Percentiles rank a stretch among this genome's conserved stretches.
These are phyloP conservation scores for Drosophila nebulosa DNA, from an alignment of 1,140 invertebrate species.

Conservation along the genomic window DNA sequence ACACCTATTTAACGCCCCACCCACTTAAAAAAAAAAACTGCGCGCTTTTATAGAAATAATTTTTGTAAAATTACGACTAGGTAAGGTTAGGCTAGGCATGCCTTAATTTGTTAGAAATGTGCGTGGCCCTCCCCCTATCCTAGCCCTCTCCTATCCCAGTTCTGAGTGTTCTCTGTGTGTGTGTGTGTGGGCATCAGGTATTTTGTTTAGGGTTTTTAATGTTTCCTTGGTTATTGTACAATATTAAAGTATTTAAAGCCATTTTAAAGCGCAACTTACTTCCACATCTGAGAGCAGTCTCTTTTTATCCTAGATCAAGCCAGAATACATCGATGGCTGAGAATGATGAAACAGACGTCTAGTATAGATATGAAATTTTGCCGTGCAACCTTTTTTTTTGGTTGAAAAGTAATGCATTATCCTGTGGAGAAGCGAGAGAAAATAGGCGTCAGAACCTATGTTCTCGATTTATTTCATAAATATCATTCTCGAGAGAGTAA, in stretches of 20 bases:
- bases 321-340: too few relatives aligned
- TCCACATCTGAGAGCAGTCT: too few relatives aligned
- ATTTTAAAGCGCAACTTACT: neutral
- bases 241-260: neutral
- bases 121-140: neutral
- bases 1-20: neutral
- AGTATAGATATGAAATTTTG: too few relatives aligned
- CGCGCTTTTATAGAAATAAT: slow-evolving; percentile 11
- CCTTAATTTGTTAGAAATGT: slow-evolving; percentile 26
- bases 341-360: too few relatives aligned
- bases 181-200: neutral
- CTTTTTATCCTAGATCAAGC: too few relatives aligned
- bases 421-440: too few relatives aligned
- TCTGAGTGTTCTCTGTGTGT: neutral
- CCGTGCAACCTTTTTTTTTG: too few relatives aligned
- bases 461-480: too few relatives aligned
- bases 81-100: slow-evolving; percentile 14
- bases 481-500: too few relatives aligned
- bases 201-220: neutral
- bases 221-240: neutral
- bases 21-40: neutral
- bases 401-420: too few relatives aligned
- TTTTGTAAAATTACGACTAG: slow-evolving; percentile 29
- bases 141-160: neutral
- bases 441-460: too few relatives aligned